A percentile compares a stretch with the other conserved stretches of the same genome.
phyloP scores from a whole-genome alignment of 2,113 vertebrate genomes.

The Puma concolor region DNA sequence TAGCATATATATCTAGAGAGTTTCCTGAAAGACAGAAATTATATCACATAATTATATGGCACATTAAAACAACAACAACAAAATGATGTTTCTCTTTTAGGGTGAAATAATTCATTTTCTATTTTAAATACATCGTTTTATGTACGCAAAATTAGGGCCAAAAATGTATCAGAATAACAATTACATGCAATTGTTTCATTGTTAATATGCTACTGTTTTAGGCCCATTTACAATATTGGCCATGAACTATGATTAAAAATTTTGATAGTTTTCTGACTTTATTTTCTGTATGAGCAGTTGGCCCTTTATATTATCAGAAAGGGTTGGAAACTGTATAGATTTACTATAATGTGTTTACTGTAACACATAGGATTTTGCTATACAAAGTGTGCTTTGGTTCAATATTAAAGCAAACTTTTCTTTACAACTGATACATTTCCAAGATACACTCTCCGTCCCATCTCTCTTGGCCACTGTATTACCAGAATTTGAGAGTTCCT shows the following conservation, averaged over 20 bases:
- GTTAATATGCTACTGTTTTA: not conserved
- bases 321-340: fast-evolving
- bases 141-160: not conserved
- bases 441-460: not conserved
- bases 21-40: not conserved
- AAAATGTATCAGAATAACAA: not conserved
- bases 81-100: not conserved
- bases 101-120: not conserved
- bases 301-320: not conserved
- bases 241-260: not conserved
- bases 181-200: not conserved
- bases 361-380: not conserved
- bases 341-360: fast-evolving
- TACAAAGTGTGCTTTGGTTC: not conserved
- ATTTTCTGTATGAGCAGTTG: not conserved
- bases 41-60: not conserved
- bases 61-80: not conserved
- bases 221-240: not conserved
- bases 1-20: not conserved
- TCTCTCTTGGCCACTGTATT: not conserved
- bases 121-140: not conserved
- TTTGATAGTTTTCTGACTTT: not conserved
- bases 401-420: not conserved
- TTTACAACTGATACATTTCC: not conserved
- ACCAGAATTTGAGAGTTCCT: no score